Evolutionary conservation across 1,140 invertebrate species (phyloP).

Genomic region (Drepana arcuata): DNA sequence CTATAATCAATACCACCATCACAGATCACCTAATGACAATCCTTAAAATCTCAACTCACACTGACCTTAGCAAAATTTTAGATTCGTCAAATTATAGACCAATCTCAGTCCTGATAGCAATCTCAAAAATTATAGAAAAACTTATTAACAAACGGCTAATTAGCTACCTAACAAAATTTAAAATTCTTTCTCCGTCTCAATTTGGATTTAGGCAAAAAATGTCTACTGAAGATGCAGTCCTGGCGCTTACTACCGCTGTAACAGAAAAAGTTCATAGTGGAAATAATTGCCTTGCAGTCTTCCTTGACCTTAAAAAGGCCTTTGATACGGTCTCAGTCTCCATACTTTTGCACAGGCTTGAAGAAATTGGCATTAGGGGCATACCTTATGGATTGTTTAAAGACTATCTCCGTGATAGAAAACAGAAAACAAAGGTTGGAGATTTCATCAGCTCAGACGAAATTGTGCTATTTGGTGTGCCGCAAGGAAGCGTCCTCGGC

Average conservation of each 20-base stretch:
- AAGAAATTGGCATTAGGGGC: slow-evolving; percentile 2
- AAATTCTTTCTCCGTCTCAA: slow-evolving; percentile 1
- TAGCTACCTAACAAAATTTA: slow-evolving; percentile 1
- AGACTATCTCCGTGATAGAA: slow-evolving; percentile 2
- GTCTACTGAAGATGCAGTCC: slow-evolving; percentile 5
- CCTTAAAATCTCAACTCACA: not conserved
- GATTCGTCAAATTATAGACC: slow-evolving; percentile 4
- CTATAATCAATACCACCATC: slow-evolving; percentile 1
- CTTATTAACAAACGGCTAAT: slow-evolving; percentile 1
- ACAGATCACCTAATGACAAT: not conserved
- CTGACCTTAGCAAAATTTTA: no score
- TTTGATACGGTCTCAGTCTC: slow-evolving; percentile 8
- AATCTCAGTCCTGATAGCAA: slow-evolving; percentile 1
- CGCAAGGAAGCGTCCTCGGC: not conserved
- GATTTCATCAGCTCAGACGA: not conserved
- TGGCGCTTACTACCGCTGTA: not conserved
- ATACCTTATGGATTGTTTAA: slow-evolving; percentile 1
- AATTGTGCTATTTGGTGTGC: not conserved
- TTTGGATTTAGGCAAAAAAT: slow-evolving; percentile 2
- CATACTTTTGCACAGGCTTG: not conserved
- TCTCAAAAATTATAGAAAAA: slow-evolving; percentile 8
- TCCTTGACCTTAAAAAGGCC: slow-evolving; percentile 6
- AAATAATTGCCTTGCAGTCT: slow-evolving; percentile 2
- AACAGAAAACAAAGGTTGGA: not conserved
- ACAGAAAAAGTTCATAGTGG: not conserved